A percentile compares a stretch with the other conserved stretches of the same genome.
These are phyloP conservation scores for Chelonia mydas DNA, from an alignment of 2,797 vertebrate species.

Conservation along the genomic window DNA sequence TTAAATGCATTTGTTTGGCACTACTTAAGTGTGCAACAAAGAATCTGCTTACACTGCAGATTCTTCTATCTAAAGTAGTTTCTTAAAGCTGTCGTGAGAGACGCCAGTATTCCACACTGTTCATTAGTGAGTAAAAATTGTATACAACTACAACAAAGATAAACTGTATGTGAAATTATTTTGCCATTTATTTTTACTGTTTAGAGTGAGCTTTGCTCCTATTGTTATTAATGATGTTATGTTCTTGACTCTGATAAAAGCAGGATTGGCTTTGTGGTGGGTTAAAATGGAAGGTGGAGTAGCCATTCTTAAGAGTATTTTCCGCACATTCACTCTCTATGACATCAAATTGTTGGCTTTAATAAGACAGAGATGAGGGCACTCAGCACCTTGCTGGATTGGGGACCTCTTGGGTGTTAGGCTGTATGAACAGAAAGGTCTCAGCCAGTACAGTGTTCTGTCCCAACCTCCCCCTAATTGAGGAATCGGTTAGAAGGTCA, in stretches of 20 bases:
- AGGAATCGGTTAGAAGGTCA: background rate
- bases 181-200: background rate
- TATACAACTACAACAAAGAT: background rate
- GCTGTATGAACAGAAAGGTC: background rate
- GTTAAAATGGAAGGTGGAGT: background rate
- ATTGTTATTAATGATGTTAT: background rate
- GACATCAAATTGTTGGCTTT: background rate
- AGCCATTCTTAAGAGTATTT: background rate
- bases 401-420: background rate
- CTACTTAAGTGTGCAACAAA: background rate
- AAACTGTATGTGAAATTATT: background rate
- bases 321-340: background rate
- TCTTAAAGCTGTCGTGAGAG: background rate
- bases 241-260: background rate
- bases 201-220: background rate
- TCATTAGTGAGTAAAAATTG: background rate
- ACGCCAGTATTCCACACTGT: background rate
- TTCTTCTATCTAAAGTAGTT: background rate
- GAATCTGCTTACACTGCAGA: background rate
- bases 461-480: background rate
- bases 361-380: background rate
- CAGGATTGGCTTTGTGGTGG: background rate
- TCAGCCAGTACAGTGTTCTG: background rate
- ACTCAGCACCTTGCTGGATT: background rate
- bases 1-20: background rate